phyloP scores from a whole-genome alignment of 1,140 invertebrate species.

The Hydropsyche tenuis region DNA sequence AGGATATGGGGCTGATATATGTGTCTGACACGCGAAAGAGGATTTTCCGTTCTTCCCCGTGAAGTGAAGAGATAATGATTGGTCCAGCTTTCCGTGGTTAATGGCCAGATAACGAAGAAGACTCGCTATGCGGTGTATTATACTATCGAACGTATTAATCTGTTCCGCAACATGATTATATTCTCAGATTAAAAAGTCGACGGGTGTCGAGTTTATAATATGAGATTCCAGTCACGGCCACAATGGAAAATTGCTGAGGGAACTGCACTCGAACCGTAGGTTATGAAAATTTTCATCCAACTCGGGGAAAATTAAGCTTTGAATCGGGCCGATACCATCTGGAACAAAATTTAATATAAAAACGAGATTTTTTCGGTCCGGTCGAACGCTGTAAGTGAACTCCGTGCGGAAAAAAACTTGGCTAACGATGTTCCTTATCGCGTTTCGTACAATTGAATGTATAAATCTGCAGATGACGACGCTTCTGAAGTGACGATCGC shows the following conservation, averaged over 20 bases:
- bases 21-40: conserved; percentile 17
- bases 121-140: not conserved
- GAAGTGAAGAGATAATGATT: conserved; percentile 26
- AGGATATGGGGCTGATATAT: conserved; percentile 26
- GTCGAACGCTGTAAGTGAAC: too few species aligned
- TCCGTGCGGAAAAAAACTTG: too few species aligned
- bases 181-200: not conserved
- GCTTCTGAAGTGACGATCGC: too few species aligned
- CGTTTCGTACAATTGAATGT: not conserved
- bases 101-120: conserved; percentile 8
- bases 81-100: not conserved
- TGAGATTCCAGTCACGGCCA: not conserved
- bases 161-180: too few species aligned
- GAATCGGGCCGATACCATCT: conserved; percentile 6
- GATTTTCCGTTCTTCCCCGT: conserved; percentile 2
- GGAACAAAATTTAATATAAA: not conserved
- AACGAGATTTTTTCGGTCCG: not conserved
- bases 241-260: not conserved
- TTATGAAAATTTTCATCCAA: conserved; percentile 25
- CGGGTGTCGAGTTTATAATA: not conserved
- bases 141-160: too few species aligned
- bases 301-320: conserved; percentile 14
- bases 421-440: too few species aligned
- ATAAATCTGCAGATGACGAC: conserved; percentile 1
- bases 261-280: conserved; percentile 6